These are phyloP conservation scores for Chaetorhynchus papuensis DNA, from an alignment of 2,113 vertebrate genomes.

Conservation along the genomic window DNA sequence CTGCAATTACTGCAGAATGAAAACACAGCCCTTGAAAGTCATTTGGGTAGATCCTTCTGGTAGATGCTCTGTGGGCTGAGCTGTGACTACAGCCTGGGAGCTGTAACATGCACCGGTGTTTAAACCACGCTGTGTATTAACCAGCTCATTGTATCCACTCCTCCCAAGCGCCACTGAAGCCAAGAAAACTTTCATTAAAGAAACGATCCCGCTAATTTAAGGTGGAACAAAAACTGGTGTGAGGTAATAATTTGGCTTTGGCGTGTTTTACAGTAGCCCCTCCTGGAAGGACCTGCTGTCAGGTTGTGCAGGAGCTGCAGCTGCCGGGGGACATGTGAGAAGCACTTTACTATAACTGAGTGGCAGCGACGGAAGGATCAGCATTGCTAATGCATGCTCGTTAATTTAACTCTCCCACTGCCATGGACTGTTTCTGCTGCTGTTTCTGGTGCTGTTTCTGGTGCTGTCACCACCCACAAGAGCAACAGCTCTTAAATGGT, in stretches of 20 bases:
- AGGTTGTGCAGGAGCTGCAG: background rate
- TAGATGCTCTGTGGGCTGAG: background rate
- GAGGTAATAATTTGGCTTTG: constrained; percentile 34
- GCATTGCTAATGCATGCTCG: background rate
- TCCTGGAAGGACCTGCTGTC: background rate
- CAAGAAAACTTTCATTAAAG: constrained; percentile 6
- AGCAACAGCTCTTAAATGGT: background rate
- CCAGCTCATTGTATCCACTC: background rate
- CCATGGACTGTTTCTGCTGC: background rate
- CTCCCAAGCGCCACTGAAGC: background rate
- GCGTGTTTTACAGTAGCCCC: background rate
- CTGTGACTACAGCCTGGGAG: background rate
- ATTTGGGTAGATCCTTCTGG: background rate
- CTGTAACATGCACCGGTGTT: background rate
- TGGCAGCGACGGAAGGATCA: background rate
- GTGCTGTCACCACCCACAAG: background rate
- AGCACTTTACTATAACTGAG: background rate
- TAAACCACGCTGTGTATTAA: background rate
- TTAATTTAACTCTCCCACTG: background rate
- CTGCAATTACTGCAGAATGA: background rate
- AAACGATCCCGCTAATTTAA: constrained; percentile 1
- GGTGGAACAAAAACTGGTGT: background rate
- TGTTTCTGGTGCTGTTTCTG: background rate
- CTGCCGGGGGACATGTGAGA: background rate
- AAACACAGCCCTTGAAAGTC: background rate